These are phyloP conservation scores for Pemphigus obesinymphae DNA, from an alignment of 1,140 invertebrate species.

Conservation along the genomic window DNA sequence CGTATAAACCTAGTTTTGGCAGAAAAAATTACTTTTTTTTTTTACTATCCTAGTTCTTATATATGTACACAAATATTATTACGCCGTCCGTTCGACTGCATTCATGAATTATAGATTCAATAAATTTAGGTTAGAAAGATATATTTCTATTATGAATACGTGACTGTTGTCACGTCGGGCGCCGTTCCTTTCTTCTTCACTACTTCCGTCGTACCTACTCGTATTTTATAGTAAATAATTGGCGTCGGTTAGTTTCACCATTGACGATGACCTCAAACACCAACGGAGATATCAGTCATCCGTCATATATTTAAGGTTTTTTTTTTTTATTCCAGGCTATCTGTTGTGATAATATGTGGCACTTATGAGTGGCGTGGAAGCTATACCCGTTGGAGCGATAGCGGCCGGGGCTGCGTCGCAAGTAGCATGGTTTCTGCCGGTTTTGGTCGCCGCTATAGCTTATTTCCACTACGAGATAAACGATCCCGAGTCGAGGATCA, in stretches of 20 bases:
- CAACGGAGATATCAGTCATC: not conserved
- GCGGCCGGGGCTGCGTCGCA: conserved; percentile 57
- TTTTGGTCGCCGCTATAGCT: conserved; percentile 70
- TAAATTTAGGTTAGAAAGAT: conserved; percentile 5
- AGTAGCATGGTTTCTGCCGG: conserved; percentile 71
- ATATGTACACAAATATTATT: no score
- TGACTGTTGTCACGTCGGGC: conserved; percentile 13
- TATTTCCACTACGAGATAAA: conserved; percentile 75
- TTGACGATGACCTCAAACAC: conserved; percentile 1
- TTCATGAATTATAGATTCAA: no score
- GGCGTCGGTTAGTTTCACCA: conserved; percentile 12
- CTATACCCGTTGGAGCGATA: conserved; percentile 54
- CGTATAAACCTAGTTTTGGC: not conserved
- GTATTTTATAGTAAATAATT: not conserved
- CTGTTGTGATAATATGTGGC: not conserved
- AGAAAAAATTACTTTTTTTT: not conserved
- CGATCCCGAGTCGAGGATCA: conserved; percentile 69
- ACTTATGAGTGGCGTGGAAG: conserved; percentile 54
- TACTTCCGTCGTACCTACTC: not conserved
- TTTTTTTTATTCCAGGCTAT: not conserved
- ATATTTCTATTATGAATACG: not conserved
- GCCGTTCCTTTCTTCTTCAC: conserved; percentile 23
- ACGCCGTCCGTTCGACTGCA: not conserved
- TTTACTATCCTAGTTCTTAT: not conserved
- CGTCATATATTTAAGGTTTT: no score